Evolutionary conservation across 2,113 vertebrate species (phyloP).

Genomic region (Tautogolabrus adspersus): DNA sequence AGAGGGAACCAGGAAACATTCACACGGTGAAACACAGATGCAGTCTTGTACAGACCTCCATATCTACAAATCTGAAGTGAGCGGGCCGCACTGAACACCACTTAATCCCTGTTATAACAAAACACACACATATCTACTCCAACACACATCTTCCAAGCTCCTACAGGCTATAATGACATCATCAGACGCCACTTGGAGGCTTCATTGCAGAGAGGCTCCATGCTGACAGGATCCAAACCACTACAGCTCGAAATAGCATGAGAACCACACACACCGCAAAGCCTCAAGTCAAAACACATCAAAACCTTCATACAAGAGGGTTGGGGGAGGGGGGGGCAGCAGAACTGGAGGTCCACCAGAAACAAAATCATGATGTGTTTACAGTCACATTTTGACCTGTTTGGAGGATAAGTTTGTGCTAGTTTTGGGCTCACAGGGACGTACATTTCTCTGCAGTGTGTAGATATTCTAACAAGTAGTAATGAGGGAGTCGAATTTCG

Average conservation of each 20-base stretch:
- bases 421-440: constrained; percentile 43
- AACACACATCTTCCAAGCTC: constrained; percentile 18
- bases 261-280: constrained; percentile 58
- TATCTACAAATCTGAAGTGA: constrained; percentile 47
- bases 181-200: constrained; percentile 55
- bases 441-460: constrained; percentile 32
- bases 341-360: constrained; percentile 15
- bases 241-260: constrained; percentile 45
- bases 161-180: constrained; percentile 57
- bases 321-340: too few species aligned
- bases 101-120: constrained; percentile 39
- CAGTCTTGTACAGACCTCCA: constrained; percentile 33
- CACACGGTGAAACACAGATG: constrained; percentile 38
- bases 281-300: constrained; percentile 77
- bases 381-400: constrained; percentile 64
- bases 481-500: constrained; percentile 67
- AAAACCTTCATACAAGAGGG: constrained; percentile 42
- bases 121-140: not conserved
- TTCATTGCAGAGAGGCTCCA: constrained; percentile 49
- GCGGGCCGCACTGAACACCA: constrained; percentile 31
- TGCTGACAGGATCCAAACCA: constrained; percentile 57
- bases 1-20: constrained; percentile 50
- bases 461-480: constrained; percentile 51
- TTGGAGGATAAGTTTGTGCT: constrained; percentile 43
- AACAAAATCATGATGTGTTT: constrained; percentile 66